Base-by-base conservation (phyloP, 2,888 invertebrate genomes). In the Tachystola acroxantha region DNA sequence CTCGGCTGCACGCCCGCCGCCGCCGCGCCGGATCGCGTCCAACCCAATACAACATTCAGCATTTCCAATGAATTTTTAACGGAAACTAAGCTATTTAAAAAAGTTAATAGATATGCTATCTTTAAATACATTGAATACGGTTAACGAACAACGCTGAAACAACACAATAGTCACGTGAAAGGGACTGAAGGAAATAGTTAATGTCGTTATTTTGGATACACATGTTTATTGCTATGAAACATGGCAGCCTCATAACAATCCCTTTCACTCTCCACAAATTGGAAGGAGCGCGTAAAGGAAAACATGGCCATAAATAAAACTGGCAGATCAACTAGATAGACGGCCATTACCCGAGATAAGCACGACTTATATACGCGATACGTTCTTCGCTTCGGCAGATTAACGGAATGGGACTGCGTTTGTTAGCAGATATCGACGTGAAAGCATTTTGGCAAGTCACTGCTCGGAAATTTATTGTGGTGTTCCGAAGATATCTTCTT, bases 181-280 rank as follows among this genome's bases (percentile, higher is more conserved):
- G 50, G 52, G 50, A 55, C 53, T 52, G 51, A 64, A 65, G 71
- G 68, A 77, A 74, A 77, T 70, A 74, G 74, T 76, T 78, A 77
- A 77, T 77, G 75, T 75, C 75, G 75, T 80, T 81, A 79, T 80
- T 81, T 80, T 77, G 76, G 76, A 79, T 82, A 82, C 77, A 82
- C 78, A 80, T 81, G 82, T 84, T 84, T 84, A 85, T 82, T 81
- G 74, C 75, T 76, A 82, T 79, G 80, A 84, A 84, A 81, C 80
- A 82, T 84, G 80, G 82, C 80, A 80, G 74, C 65, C 75, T 79
- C 79, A 81, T 85, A 84, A 84, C 82, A 85, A 82, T 85, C 78
- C 79, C 79, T 84, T 86, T 85, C 84, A 84, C 84, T 85, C 82
- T 82, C 80, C 81, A 79, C 84, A 86, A 86, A 85, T 85, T 82